These are phyloP conservation scores for Numida meleagris DNA, from an alignment of 2,113 vertebrate species.

Conservation along the genomic window DNA sequence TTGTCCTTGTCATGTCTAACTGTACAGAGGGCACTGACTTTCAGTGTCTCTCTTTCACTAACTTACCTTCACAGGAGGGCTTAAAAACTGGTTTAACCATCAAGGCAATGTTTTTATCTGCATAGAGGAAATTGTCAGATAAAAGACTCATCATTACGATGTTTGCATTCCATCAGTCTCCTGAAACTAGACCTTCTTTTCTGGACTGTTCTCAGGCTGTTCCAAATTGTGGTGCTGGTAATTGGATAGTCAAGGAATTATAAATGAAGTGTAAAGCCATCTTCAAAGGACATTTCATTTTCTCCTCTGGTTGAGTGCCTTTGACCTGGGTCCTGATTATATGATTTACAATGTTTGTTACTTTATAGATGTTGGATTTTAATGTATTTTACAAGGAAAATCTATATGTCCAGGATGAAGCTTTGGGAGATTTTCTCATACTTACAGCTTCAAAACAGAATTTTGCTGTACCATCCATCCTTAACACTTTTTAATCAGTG, in stretches of 20 bases:
- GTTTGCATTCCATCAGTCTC: neutral
- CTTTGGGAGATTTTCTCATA: neutral
- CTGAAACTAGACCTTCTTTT: neutral
- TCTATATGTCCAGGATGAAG: neutral
- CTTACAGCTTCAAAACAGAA: neutral
- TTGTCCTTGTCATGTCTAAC: neutral
- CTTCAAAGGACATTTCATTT: fast-evolving
- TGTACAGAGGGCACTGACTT: neutral
- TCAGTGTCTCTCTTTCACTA: neutral
- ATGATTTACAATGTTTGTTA: neutral
- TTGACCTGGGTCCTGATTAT: neutral
- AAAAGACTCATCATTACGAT: neutral
- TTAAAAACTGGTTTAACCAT: neutral
- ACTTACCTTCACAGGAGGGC: neutral
- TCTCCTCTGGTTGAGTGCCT: neutral
- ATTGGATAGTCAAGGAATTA: neutral
- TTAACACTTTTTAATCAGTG: neutral
- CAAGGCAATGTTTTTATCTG: neutral
- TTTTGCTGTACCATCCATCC: neutral
- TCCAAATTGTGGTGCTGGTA: neutral
- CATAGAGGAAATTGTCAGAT: neutral
- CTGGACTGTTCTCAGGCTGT: neutral
- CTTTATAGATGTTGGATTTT: fast-evolving
- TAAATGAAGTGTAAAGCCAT: neutral
- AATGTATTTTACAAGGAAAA: neutral